Base-by-base conservation (phyloP, 2,113 vertebrate species). In the Heterotis niloticus region DNA sequence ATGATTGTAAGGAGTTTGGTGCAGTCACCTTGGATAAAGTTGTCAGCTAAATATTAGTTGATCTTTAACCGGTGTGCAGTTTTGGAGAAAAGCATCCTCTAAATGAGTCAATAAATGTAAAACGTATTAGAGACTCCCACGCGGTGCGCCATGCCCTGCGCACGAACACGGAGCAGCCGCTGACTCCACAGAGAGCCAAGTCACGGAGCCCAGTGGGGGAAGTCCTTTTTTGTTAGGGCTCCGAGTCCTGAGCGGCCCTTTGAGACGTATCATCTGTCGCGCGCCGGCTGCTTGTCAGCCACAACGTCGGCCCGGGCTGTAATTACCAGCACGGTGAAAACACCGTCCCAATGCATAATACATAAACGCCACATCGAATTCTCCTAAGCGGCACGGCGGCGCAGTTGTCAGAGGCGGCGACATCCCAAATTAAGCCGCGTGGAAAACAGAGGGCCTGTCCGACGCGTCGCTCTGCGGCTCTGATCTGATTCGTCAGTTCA, bases 311-410 rank as follows among this genome's bases (percentile, higher is more conserved):
- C 3, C 59, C 18, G 2, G 59, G 59, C 18, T 13, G 2, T 62
- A 69, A 72, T 84, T 88, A 85, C 76, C 79, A 82, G 80, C 82
- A 83, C 73, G 81, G 81, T 87, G 87, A 85, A 77, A 80, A 82
- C 81, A 57, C 75, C 73, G 79, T 78, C 78, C 81, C 76, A 64
- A 84, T 81, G 82, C 79, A 83, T 85, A 83, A 82, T 80, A 78
- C 79, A 82, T 80, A 77, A 81, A 80, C 57, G 70, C 69, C 78
- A 24, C 71, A 60, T 74, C 81, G 17, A 69, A 79, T 76, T 76
- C 23, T 71, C 64, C 77, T 51, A 78, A 71, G 79, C 69, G 71
- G 23, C 10, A 62, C 26, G 20, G 60, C 51, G 24, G 62, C 71
- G 59, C 34, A 44, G 34, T 44, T 44, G 34, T 71, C 64, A 76